Evolutionary conservation across 2,888 invertebrate species (phyloP).

Genomic region (Caenorhabditis sp.): DNA sequence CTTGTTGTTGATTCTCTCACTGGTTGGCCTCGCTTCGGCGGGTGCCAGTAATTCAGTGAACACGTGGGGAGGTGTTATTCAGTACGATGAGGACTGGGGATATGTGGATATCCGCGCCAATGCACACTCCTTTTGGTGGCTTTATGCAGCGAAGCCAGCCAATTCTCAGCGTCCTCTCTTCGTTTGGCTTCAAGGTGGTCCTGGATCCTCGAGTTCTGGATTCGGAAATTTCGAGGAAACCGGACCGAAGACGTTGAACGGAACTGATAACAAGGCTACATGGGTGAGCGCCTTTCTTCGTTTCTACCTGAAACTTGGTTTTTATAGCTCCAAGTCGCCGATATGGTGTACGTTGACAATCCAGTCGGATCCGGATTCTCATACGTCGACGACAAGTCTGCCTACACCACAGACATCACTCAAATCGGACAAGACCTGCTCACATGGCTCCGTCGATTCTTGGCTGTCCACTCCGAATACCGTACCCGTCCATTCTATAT

Average conservation of each 20-base stretch:
- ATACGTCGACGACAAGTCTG: conserved; percentile 86
- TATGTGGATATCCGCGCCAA: conserved; percentile 68
- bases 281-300: conserved; percentile 87
- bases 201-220: conserved; percentile 90
- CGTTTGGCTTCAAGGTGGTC: conserved; percentile 93
- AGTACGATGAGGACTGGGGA: conserved; percentile 75
- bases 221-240: conserved; percentile 93
- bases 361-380: conserved; percentile 92
- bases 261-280: conserved; percentile 88
- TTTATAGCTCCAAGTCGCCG: conserved; percentile 88
- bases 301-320: not conserved
- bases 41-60: conserved; percentile 70
- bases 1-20: conserved; percentile 43
- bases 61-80: conserved; percentile 71
- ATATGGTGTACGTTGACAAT: conserved; percentile 92
- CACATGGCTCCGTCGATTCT: conserved; percentile 88
- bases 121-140: conserved; percentile 86
- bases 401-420: conserved; percentile 83
- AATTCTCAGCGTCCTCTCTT: conserved; percentile 87
- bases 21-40: conserved; percentile 36
- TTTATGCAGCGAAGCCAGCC: conserved; percentile 86
- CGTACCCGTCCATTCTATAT: conserved; percentile 90
- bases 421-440: conserved; percentile 89
- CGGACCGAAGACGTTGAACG: conserved; percentile 88
- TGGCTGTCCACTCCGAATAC: conserved; percentile 88